Evolutionary conservation across 2,888 invertebrate species (phyloP).

Genomic region (Orthosia incerta): DNA sequence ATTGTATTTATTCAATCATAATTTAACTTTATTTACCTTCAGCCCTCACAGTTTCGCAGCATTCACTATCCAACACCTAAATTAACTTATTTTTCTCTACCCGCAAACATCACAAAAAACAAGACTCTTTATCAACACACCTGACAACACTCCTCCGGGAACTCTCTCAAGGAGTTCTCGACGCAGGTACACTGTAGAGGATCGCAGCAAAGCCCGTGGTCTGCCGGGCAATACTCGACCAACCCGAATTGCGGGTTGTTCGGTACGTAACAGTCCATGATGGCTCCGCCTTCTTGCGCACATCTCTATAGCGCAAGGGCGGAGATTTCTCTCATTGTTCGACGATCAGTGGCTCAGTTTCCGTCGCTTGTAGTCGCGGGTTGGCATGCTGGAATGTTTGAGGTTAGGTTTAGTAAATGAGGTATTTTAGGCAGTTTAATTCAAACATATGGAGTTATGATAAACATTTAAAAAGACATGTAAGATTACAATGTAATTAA

Average conservation of each 20-base stretch:
- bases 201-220: slow-evolving; percentile 85
- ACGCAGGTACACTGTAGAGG: slow-evolving; percentile 88
- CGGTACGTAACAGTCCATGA: slow-evolving; percentile 92
- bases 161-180: slow-evolving; percentile 79
- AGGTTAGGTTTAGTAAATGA: slow-evolving; percentile 18
- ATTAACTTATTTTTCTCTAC: background rate
- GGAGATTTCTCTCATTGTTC: slow-evolving; percentile 70
- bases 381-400: slow-evolving; percentile 78
- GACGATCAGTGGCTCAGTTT: slow-evolving; percentile 67
- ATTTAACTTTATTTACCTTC: slow-evolving; percentile 11
- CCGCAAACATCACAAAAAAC: background rate
- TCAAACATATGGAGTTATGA: background rate
- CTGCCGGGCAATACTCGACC: slow-evolving; percentile 80
- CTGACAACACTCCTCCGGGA: slow-evolving; percentile 85
- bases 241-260: slow-evolving; percentile 93
- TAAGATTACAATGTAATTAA: background rate
- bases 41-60: slow-evolving; percentile 5
- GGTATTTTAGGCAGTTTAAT: background rate
- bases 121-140: slow-evolving; percentile 62
- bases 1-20: too few species aligned
- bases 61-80: background rate
- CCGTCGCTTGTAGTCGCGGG: slow-evolving; percentile 81
- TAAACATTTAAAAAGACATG: background rate
- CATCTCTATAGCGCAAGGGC: slow-evolving; percentile 83
- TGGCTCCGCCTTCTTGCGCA: slow-evolving; percentile 85